Base-by-base conservation (phyloP, 2,888 invertebrate species). In the Sceliomorpha sp. region DNA sequence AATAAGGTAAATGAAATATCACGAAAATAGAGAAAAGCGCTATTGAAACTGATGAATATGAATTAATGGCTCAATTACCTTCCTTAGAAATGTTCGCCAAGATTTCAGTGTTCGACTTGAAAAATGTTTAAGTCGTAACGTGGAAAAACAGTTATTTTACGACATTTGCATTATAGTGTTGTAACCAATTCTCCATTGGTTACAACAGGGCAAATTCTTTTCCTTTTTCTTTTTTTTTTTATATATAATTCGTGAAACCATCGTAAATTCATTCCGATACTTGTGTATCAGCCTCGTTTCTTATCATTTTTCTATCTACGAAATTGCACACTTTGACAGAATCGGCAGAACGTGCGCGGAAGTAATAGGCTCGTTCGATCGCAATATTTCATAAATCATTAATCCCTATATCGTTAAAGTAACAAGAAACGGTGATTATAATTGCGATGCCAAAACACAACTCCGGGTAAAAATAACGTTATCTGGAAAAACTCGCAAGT, bases 391-490 rank as follows among this genome's bases (percentile, higher is more conserved):
- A 77, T 77, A 74, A 76, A 74, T 74, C 73, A 78, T 72, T 68
- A 74, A 76, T 77, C 67, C 47, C 58, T 67, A 66, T 62, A 69
- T 73, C 73, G 75, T 73, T 74, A 56, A 48, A 37, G 66, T 48
- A 77, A 79, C 72, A 72, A 77, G 73, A 74, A 75, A 70, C 70
- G 68, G 40, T 67, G 78, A 75, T 75, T 75, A 75, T 76, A 77
- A 78, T 77, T 75, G 69, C 59, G 47, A 73, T 73, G 74, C 67
- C 73, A 75, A 78, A 82, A 78, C 77, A 73, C 45, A 39, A 31
- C 15, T 45, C 50, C 36, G 70, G 67, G 60, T 70, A 73, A 75
- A 78, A 78, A 79, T 74, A 72, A 62, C 71, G 73, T 74, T 75
- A 73, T 75, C 75, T 70, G 73, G 67, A 70, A 73, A 50, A 68